Evolutionary conservation across 2,113 vertebrate genomes (phyloP).

Genomic region (Phocoena sinus): DNA sequence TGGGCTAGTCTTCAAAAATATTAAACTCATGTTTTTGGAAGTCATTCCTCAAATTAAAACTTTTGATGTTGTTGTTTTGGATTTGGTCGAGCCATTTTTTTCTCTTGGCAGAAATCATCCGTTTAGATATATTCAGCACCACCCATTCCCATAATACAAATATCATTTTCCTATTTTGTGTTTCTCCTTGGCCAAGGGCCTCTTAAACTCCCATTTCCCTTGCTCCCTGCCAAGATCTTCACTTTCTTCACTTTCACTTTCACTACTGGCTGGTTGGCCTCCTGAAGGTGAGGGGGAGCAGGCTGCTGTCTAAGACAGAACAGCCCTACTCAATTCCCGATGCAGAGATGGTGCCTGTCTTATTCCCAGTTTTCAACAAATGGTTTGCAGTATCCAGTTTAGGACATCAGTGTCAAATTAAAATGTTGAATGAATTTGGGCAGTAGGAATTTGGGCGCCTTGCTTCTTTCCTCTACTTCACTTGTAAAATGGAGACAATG

Average conservation of each 20-base stretch:
- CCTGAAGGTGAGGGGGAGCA: not conserved
- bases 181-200: not conserved
- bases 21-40: not conserved
- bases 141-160: conserved; percentile 8
- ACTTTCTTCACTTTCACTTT: not conserved
- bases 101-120: not conserved
- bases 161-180: not conserved
- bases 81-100: not conserved
- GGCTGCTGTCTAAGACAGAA: not conserved
- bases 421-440: not conserved
- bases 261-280: not conserved
- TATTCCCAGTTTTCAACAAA: not conserved
- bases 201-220: not conserved
- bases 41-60: not conserved
- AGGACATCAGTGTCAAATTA: not conserved
- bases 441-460: not conserved
- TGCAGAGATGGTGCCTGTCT: not conserved
- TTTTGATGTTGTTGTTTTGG: not conserved
- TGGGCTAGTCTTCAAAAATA: not conserved
- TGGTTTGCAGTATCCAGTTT: not conserved
- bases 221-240: not conserved
- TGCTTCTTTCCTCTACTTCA: not conserved
- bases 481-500: not conserved
- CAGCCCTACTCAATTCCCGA: not conserved
- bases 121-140: not conserved